A percentile compares a stretch with the other conserved stretches of the same genome.
Evolutionary conservation across 2,888 invertebrate genomes (phyloP).

Genomic region (Drosophila neoperkinsi): DNA sequence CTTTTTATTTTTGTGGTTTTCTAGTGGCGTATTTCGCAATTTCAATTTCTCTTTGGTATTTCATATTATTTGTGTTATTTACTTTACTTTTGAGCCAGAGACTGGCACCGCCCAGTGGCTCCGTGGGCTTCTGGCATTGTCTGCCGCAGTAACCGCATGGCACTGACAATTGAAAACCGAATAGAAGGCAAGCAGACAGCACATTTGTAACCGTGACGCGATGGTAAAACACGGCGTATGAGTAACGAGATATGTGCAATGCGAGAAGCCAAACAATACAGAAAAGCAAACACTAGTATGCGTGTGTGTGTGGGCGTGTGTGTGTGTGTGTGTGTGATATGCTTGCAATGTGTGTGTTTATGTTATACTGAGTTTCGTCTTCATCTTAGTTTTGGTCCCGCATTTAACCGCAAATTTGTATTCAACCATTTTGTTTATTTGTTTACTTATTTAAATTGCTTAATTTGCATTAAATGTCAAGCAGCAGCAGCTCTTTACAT

Average conservation of each 20-base stretch:
- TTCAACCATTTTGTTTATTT: conserved; percentile 58
- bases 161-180: conserved; percentile 69
- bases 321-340: neutral
- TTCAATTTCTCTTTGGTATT: conserved; percentile 70
- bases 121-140: conserved; percentile 33
- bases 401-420: conserved; percentile 59
- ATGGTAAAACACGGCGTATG: conserved; percentile 63
- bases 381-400: conserved; percentile 42
- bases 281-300: conserved; percentile 22
- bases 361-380: conserved; percentile 18
- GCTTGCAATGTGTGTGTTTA: conserved; percentile 1
- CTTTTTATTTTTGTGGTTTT: conserved; percentile 8
- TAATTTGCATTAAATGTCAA: conserved; percentile 77
- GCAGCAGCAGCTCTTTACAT: conserved; percentile 35
- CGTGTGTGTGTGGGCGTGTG: neutral
- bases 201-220: conserved; percentile 44
- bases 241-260: conserved; percentile 77
- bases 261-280: conserved; percentile 50
- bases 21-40: conserved; percentile 48
- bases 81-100: conserved; percentile 48
- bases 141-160: conserved; percentile 40
- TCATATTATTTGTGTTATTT: conserved; percentile 67
- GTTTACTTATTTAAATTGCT: conserved; percentile 78
- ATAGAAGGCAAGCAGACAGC: conserved; percentile 36
- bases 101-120: conserved; percentile 19